Evolutionary conservation across 53 echinoderm and acorn worm species (phyloP), one percentile per base, ranked within the genome.

Genomic region (Temnopleurus reevesii): DNA sequence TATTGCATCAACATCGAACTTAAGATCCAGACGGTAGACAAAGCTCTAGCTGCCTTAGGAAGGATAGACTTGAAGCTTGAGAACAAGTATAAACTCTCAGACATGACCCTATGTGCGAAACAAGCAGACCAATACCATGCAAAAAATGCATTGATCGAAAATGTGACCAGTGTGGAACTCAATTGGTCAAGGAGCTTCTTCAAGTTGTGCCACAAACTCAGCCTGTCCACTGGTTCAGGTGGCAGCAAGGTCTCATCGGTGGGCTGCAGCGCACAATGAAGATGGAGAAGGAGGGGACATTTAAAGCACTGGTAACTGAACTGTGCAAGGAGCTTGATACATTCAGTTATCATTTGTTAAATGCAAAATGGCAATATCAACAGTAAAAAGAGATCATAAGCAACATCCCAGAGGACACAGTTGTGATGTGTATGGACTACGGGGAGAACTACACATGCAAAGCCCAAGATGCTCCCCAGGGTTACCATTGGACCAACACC

Each of bases 401-500:
- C 2, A 28, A 60, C 29, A 8, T 58, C 29, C 60, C 26, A 60
- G 8, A 2, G 12, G 19, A 60, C 26, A 5, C 4, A 19, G 60
- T 60, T 8, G 31, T 60, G 1, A 2, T 60, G 8, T 60, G 60
- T 19, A 60, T 60, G 60, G 60, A 60, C 29, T 60, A 29, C 31
- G 60, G 29, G 1, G 60, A 60, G 13, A 60, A 60, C 12, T 60
- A 60, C 12, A 29, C 60, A 4, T 60, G 31, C 13, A 2, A 60
- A 29, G 29, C 31, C 2, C 60, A 60, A 24, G 31, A 60, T 28
- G 60, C 4, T 1, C 4, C 31, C 8, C 60, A 60, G 29, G 31
- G 60, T 2, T 2, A 3, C 31, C 86, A 89, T 76, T 91, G 91
- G 91, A 46, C 89, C 13, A 81, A 92, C 33, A 65, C 53, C n/a